These are phyloP conservation scores for Schlechtendalia chinensis DNA, from an alignment of 1,140 invertebrate genomes.

Conservation along the genomic window DNA sequence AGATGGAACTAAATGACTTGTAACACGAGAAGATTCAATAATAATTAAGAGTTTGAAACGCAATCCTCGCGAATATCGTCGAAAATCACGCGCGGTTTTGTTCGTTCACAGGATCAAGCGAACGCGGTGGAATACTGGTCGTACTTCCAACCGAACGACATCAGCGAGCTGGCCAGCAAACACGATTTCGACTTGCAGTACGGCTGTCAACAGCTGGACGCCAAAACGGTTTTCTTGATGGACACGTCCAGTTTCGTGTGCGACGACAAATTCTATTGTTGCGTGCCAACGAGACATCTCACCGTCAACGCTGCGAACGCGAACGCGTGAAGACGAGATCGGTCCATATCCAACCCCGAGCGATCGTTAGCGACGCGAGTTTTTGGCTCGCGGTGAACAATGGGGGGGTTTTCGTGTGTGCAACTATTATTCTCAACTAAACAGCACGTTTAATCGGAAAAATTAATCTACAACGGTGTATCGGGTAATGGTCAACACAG, in stretches of 20 bases:
- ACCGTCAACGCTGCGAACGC: neutral
- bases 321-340: neutral
- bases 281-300: neutral
- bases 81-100: neutral
- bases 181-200: neutral
- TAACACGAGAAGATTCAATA: no score
- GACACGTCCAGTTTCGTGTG: conserved; percentile 29
- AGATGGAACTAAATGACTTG: no score
- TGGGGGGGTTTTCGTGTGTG: neutral
- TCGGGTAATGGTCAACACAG: no score
- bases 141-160: neutral
- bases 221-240: conserved; percentile 19
- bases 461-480: no score
- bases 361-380: no score
- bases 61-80: no score
- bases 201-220: conserved; percentile 31
- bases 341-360: no score
- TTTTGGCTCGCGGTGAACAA: neutral
- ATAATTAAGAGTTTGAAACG: no score
- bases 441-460: no score
- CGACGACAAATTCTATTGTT: conserved; percentile 43
- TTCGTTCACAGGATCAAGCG: neutral
- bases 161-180: neutral
- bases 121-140: conserved; percentile 12
- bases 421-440: neutral